Evolutionary conservation across 2,888 invertebrate species (phyloP).

Genomic region (Autographa gamma): DNA sequence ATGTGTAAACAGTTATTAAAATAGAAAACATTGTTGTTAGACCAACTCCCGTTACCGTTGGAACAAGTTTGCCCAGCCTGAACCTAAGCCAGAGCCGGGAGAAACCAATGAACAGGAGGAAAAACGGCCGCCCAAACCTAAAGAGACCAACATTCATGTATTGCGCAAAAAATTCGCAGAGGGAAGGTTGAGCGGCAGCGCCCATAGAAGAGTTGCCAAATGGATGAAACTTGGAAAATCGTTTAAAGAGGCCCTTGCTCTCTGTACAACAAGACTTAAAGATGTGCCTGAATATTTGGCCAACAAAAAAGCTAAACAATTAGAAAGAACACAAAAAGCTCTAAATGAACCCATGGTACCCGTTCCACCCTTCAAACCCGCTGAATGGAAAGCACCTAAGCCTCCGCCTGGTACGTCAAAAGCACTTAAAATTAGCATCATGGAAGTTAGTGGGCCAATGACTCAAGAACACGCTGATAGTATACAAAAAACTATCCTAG

Average conservation of each 20-base stretch:
- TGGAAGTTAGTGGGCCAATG: conserved; percentile 17
- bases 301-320: conserved; percentile 16
- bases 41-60: conserved; percentile 6
- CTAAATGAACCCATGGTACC: conserved; percentile 19
- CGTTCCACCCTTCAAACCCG: conserved; percentile 1
- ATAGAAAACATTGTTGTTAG: background rate
- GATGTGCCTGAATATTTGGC: conserved; percentile 22
- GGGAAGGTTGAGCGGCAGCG: background rate
- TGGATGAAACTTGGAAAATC: conserved; percentile 38
- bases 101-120: background rate
- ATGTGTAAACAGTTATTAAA: background rate
- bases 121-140: background rate
- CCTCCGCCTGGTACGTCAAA: background rate
- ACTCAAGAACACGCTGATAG: conserved; percentile 18
- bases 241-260: conserved; percentile 25
- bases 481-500: conserved; percentile 29
- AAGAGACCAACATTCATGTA: background rate
- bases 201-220: conserved; percentile 25
- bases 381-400: conserved; percentile 3
- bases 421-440: conserved; percentile 14
- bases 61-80: background rate
- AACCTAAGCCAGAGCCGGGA: background rate
- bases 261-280: conserved; percentile 21
- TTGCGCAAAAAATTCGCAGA: background rate
- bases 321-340: background rate